Percentiles rank a stretch among this genome's conserved stretches.
Conservation (phyloP, 2,888 invertebrate genomes). For the Monopis laevigella region DNA sequence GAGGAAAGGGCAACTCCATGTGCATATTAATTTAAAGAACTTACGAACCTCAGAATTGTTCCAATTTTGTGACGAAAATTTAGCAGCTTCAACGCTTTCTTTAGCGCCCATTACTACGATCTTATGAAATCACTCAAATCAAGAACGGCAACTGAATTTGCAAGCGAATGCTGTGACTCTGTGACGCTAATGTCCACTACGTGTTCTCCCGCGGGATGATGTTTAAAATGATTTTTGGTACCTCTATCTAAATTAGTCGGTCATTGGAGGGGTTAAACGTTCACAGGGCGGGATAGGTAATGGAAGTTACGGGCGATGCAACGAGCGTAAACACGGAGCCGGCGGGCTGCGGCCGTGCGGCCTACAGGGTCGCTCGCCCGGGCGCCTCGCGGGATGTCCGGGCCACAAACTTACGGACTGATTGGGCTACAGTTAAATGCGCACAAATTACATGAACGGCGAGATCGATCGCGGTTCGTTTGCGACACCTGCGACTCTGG, state of each 20-base stretch:
- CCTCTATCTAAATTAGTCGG: slow-evolving; percentile 42
- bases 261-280: slow-evolving; percentile 55
- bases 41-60: slow-evolving; percentile 81
- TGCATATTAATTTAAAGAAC: slow-evolving; percentile 60
- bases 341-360: slow-evolving; percentile 38
- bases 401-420: slow-evolving; percentile 4
- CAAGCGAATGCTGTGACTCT: slow-evolving; percentile 54
- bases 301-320: slow-evolving; percentile 32
- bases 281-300: slow-evolving; percentile 60
- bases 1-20: slow-evolving; percentile 56
- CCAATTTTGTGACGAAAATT: slow-evolving; percentile 84
- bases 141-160: slow-evolving; percentile 53
- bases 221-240: slow-evolving; percentile 54
- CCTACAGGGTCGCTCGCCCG: slow-evolving; percentile 21
- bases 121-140: slow-evolving; percentile 56
- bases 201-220: slow-evolving; percentile 36
- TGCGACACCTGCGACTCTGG: slow-evolving; percentile 51
- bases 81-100: slow-evolving; percentile 83
- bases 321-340: slow-evolving; percentile 33
- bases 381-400: slow-evolving; percentile 17
- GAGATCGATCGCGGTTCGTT: slow-evolving; percentile 35
- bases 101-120: slow-evolving; percentile 78
- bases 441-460: slow-evolving; percentile 40
- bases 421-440: slow-evolving; percentile 32
- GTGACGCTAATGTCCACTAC: slow-evolving; percentile 58